Evolutionary conservation across 2,797 vertebrate species (phyloP), one percentile per base, ranked within the genome.

Genomic region (Aldrovandia affinis): DNA sequence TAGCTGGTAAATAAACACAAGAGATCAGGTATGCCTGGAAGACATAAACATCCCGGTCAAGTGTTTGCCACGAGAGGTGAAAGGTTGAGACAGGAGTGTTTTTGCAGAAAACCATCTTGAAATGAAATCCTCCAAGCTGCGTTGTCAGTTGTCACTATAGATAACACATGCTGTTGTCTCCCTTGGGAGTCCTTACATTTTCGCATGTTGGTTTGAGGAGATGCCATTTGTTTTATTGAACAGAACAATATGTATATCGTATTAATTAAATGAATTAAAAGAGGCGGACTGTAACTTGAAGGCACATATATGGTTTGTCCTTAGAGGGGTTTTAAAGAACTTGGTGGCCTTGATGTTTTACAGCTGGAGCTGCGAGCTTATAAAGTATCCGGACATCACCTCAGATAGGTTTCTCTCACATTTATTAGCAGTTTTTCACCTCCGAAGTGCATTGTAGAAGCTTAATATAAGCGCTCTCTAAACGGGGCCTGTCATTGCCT

Each of bases 21-120:
- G 7, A 75, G 36, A 36, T 1, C 3, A 47, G 70, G 36, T 10
- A 36, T 25, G 20, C 22, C 39, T 44, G 28, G 68, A 73, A 42
- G 68, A 73, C 68, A 61, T 61, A 4, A 36, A 39, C 68, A 33
- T 33, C 65, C 18, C 7, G 70, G 39, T 42, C 70, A 47, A 39
- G 44, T 44, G 73, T n/a, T 77, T 20, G n/a, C 25, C 42, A 77
- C 22, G 3, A 8, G 14, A 42, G 73, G 42, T 20, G 20, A 77
- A 77, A 47, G 73, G 73, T 77, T 39, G 47, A 18, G 22, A 77
- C 42, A 39, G 65, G 73, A 77, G 42, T 47, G 73, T 77, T 77
- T 77, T 77, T 44, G 73, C 73, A 77, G 73, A 39, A 25, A 77
- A 47, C 73, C 39, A 77, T 47, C 73, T n/a, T 25, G 39, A 77